A percentile compares a stretch with the other conserved stretches of the same genome.
Conservation (phyloP, 2,113 vertebrate genomes). For the Hassar affinis region DNA sequence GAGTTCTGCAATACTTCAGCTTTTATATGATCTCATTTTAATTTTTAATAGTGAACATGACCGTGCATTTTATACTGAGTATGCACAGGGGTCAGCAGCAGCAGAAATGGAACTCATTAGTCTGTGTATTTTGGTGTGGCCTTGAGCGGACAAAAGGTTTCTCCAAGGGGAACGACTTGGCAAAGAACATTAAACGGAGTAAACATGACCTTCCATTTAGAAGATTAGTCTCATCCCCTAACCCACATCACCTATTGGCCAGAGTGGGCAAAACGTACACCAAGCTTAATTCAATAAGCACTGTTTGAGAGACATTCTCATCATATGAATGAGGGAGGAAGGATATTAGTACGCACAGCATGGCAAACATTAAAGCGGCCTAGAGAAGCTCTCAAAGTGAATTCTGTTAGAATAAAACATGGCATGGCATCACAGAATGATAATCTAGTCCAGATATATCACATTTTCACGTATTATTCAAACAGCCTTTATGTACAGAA, state of each 20-base stretch:
- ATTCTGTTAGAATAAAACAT: not conserved
- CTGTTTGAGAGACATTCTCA: conserved; percentile 47
- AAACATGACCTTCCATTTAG: conserved; percentile 66
- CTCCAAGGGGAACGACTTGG: conserved; percentile 34
- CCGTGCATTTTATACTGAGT: not conserved
- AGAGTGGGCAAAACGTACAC: conserved; percentile 52
- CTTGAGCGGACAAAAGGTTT: not conserved
- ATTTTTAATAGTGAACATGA: not conserved
- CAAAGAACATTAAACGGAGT: conserved; percentile 45
- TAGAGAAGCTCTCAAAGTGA: not conserved
- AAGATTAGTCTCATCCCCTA: conserved; percentile 60
- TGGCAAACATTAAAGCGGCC: not conserved
- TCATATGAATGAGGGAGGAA: conserved; percentile 60
- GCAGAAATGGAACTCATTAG: not conserved
- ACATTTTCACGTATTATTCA: not conserved
- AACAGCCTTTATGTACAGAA: not conserved
- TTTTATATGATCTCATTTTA: not conserved
- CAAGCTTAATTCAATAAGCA: conserved; percentile 64
- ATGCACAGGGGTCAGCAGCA: not conserved
- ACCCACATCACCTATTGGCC: conserved; percentile 57
- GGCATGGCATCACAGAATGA: not conserved
- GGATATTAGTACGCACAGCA: not conserved
- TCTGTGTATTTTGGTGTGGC: not conserved
- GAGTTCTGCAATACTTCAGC: not conserved
- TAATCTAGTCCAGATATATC: not conserved